Evolutionary conservation across 2,888 invertebrate genomes (phyloP).

Genomic region (Antheraea assamensis): DNA sequence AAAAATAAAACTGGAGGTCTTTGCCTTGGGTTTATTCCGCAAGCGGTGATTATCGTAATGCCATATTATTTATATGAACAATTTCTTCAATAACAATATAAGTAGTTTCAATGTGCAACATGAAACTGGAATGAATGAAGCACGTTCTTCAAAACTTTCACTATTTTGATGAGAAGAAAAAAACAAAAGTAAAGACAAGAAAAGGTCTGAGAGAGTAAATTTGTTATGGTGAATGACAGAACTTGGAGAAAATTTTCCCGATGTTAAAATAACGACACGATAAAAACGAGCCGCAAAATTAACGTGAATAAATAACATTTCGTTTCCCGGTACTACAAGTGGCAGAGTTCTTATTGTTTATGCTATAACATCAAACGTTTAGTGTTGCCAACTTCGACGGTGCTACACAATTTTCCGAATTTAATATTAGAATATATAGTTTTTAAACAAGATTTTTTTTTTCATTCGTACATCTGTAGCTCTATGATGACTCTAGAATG

Average conservation of each 20-base stretch:
- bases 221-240: neutral
- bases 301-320: neutral
- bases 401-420: too few species aligned
- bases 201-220: neutral
- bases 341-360: too few species aligned
- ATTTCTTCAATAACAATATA: neutral
- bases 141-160: neutral
- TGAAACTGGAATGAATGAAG: neutral
- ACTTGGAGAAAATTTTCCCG: neutral
- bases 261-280: neutral
- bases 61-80: neutral
- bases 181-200: neutral
- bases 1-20: neutral
- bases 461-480: too few species aligned
- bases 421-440: too few species aligned
- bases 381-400: too few species aligned
- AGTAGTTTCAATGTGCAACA: neutral
- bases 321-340: too few species aligned
- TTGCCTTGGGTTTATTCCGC: neutral
- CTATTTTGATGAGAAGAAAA: neutral
- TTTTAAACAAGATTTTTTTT: too few species aligned
- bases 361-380: too few species aligned
- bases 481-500: too few species aligned
- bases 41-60: neutral
- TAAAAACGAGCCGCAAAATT: neutral